A percentile compares a stretch with the other conserved stretches of the same genome.
These are phyloP conservation scores for Onychomys torridus DNA, from an alignment of 2,797 vertebrate species.

Conservation along the genomic window DNA sequence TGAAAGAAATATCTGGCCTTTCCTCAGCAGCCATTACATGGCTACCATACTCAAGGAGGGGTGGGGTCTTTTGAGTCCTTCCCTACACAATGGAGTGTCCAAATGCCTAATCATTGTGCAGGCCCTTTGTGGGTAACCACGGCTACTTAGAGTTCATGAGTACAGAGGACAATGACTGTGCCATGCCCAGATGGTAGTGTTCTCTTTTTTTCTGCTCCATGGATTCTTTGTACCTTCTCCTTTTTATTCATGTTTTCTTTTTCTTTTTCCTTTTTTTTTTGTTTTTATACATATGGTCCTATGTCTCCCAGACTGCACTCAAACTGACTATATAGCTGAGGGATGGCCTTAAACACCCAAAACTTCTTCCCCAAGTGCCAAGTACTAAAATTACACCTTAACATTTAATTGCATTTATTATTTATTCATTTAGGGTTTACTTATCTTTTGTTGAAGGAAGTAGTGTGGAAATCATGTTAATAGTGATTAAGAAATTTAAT, in stretches of 20 bases:
- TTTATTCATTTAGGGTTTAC: background rate
- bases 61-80: background rate
- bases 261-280: no score
- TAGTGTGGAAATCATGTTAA: constrained; percentile 7
- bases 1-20: background rate
- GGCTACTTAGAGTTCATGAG: background rate
- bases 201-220: background rate
- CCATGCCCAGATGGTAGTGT: background rate
- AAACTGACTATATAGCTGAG: background rate
- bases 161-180: background rate
- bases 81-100: background rate
- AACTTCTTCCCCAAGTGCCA: background rate
- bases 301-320: background rate
- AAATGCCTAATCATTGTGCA: background rate
- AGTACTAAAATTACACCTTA: background rate
- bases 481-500: constrained; percentile 49
- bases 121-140: background rate
- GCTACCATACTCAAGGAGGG: background rate
- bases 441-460: background rate
- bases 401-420: background rate
- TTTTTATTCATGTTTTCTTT: background rate
- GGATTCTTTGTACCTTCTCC: background rate
- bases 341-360: background rate
- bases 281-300: no score
- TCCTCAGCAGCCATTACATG: background rate